Evolutionary conservation across 1,140 invertebrate genomes (phyloP).

Genomic region (Drosophila mojavensis): DNA sequence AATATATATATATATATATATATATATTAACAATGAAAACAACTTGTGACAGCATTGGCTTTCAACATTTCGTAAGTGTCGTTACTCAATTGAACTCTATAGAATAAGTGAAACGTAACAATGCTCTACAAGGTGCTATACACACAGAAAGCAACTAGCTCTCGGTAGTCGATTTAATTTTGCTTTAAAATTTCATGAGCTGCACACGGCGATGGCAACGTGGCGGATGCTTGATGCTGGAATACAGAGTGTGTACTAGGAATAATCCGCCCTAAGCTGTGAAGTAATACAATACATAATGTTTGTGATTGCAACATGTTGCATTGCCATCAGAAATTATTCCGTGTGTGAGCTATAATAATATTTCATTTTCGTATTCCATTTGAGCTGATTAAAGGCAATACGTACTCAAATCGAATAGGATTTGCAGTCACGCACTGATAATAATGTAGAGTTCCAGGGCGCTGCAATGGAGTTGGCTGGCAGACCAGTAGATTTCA

Average conservation of each 20-base stretch:
- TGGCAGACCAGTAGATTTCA: too few species aligned
- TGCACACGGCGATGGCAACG: neutral
- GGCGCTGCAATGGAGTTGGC: neutral
- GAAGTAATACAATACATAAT: too few species aligned
- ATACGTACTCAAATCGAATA: too few species aligned
- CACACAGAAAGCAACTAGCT: too few species aligned
- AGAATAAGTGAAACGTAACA: neutral
- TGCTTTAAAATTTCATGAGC: slow-evolving; percentile 1
- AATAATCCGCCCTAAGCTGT: neutral
- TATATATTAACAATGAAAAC: neutral
- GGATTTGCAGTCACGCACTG: neutral
- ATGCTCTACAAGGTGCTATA: neutral
- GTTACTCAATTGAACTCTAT: neutral
- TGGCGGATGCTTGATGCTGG: slow-evolving; percentile 44
- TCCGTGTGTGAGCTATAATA: too few species aligned
- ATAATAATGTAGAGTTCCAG: too few species aligned
- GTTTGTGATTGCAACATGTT: too few species aligned
- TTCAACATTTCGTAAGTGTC: neutral
- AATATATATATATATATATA: too few species aligned
- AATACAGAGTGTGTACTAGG: neutral
- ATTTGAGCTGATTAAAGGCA: too few species aligned
- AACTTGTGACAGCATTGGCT: neutral
- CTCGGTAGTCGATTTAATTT: slow-evolving; percentile 4
- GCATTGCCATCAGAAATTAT: too few species aligned
- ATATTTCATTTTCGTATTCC: too few species aligned